A percentile compares a stretch with the other conserved stretches of the same genome.
phyloP scores from a whole-genome alignment of 2,113 vertebrate species.

The Ariopsis seemanni region DNA sequence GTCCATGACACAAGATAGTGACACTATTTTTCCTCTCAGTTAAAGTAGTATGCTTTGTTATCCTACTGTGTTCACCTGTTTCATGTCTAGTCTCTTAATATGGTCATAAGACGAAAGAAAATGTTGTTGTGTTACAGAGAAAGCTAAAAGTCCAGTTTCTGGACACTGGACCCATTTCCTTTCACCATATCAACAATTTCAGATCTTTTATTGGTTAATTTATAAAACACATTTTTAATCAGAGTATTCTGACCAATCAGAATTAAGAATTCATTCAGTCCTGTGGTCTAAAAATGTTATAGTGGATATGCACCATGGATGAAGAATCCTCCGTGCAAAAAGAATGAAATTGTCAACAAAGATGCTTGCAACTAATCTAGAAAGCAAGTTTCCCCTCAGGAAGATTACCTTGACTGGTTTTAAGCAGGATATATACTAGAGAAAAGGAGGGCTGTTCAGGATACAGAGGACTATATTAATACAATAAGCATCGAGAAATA shows the following conservation, averaged over 20 bases:
- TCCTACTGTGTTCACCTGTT: too few species aligned
- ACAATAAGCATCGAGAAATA: conserved; percentile 75
- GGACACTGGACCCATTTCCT: not conserved
- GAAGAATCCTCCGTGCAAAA: not conserved
- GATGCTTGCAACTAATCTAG: not conserved
- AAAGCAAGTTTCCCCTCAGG: conserved; percentile 46
- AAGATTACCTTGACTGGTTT: conserved; percentile 69
- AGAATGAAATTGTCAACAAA: too few species aligned
- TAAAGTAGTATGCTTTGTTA: too few species aligned
- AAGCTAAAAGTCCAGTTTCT: too few species aligned
- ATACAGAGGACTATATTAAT: conserved; percentile 68
- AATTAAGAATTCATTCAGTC: not conserved
- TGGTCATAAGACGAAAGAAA: too few species aligned
- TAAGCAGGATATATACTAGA: conserved; percentile 23
- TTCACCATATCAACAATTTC: not conserved
- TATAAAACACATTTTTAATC: not conserved
- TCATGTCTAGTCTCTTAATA: too few species aligned
- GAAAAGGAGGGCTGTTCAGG: conserved; percentile 51
- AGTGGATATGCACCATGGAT: not conserved
- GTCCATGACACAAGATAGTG: not conserved
- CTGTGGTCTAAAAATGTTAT: too few species aligned
- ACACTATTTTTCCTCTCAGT: not conserved
- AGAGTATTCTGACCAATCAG: not conserved
- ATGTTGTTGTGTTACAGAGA: not conserved
- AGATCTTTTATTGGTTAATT: not conserved